Evolutionary conservation across 2,888 invertebrate genomes (phyloP).

Genomic region (Crematogaster levior): DNA sequence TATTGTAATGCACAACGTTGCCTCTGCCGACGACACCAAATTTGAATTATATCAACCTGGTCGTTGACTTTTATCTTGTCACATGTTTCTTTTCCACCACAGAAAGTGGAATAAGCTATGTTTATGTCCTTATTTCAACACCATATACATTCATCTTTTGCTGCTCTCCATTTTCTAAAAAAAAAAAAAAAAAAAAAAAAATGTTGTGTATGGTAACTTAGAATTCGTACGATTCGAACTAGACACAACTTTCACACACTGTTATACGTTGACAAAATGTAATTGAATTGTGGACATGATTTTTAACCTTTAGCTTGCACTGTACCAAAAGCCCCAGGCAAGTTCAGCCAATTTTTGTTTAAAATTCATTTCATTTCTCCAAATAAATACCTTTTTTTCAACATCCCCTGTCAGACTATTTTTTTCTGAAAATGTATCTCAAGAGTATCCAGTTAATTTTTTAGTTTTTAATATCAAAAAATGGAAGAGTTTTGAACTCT

Average conservation of each 20-base stretch:
- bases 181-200: conserved; percentile 17
- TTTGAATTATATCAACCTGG: conserved; percentile 48
- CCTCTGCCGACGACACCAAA: conserved; percentile 41
- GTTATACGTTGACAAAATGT: neutral
- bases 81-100: conserved; percentile 17
- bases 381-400: no score
- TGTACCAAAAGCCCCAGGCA: no score
- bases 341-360: no score
- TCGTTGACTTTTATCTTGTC: conserved; percentile 49
- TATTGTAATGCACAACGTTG: conserved; percentile 47
- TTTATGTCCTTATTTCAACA: neutral
- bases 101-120: conserved; percentile 29
- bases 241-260: neutral
- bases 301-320: no score
- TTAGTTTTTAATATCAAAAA: no score
- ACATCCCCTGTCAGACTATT: no score
- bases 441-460: no score
- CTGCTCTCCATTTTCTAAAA: neutral
- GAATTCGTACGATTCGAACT: neutral
- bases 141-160: neutral
- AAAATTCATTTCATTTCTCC: no score
- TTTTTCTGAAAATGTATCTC: no score
- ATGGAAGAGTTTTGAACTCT: no score
- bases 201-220: neutral
- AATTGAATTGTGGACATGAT: neutral